A percentile compares a stretch with the other conserved stretches of the same genome.
Conservation (phyloP, 2,888 invertebrate genomes). For the Argyresthia albistria region DNA sequence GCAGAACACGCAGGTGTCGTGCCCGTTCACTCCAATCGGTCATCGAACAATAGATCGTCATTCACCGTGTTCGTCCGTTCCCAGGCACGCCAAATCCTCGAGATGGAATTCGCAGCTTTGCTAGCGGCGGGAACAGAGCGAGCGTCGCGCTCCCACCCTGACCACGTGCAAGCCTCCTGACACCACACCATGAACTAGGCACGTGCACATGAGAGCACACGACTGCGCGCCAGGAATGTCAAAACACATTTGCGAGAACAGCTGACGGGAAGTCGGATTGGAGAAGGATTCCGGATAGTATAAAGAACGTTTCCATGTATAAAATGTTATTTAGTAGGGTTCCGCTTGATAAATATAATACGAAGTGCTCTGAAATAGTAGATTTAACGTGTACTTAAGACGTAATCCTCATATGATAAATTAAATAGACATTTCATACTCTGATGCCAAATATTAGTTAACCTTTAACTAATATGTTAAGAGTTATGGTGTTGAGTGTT, state of each 20-base stretch:
- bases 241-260: neutral
- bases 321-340: no score
- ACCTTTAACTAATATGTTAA: slow-evolving; percentile 34
- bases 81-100: slow-evolving; percentile 92
- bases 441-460: slow-evolving; percentile 58
- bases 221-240: neutral
- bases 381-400: slow-evolving; percentile 53
- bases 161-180: slow-evolving; percentile 48
- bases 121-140: slow-evolving; percentile 89
- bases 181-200: slow-evolving; percentile 41
- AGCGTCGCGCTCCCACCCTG: slow-evolving; percentile 61
- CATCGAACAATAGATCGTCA: no score
- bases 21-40: neutral
- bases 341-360: slow-evolving; percentile 14
- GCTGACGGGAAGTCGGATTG: no score
- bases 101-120: slow-evolving; percentile 92
- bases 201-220: neutral
- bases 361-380: slow-evolving; percentile 51
- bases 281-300: no score
- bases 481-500: slow-evolving; percentile 3
- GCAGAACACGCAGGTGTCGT: slow-evolving; percentile 86
- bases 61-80: neutral
- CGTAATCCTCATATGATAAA: slow-evolving; percentile 28
- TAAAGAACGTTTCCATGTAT: no score
- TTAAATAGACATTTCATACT: slow-evolving; percentile 23